These are phyloP conservation scores for Amia ocellicauda DNA, from an alignment of 2,113 vertebrate species.

Conservation along the genomic window DNA sequence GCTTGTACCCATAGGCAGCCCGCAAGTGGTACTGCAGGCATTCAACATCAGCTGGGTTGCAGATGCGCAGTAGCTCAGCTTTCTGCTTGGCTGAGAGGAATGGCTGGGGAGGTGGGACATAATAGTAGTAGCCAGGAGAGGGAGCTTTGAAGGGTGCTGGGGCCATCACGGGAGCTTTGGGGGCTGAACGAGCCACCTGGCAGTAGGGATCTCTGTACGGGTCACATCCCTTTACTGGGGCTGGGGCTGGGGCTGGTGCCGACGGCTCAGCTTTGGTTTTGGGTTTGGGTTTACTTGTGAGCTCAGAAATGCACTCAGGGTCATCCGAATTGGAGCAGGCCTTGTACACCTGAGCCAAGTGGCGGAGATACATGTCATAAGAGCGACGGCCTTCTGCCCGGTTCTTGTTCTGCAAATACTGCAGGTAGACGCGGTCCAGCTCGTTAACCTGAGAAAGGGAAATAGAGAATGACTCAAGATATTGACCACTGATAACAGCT, in stretches of 20 bases:
- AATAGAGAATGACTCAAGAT: too few species aligned
- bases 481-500: too few species aligned
- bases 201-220: conserved; percentile 67
- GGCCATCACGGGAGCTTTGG: conserved; percentile 54
- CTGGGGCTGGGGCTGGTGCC: conserved; percentile 54
- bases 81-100: conserved; percentile 66
- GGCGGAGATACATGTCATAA: conserved; percentile 63
- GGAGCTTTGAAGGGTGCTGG: conserved; percentile 39
- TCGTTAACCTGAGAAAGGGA: conserved; percentile 54
- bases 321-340: conserved; percentile 62
- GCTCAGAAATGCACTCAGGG: conserved; percentile 58
- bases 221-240: conserved; percentile 63
- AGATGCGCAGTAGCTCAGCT: conserved; percentile 65
- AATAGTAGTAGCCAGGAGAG: conserved; percentile 52
- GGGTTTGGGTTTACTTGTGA: conserved; percentile 47
- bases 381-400: conserved; percentile 63
- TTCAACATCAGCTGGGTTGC: conserved; percentile 60
- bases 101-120: conserved; percentile 45
- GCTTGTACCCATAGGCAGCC: conserved; percentile 55
- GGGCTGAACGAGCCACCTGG: conserved; percentile 49
- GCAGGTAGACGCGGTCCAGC: conserved; percentile 68
- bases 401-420: conserved; percentile 73
- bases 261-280: conserved; percentile 55
- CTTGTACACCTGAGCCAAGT: conserved; percentile 68
- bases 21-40: conserved; percentile 72